Evolutionary conservation across 2,113 vertebrate genomes (phyloP).

Genomic region (Myotis davidii): DNA sequence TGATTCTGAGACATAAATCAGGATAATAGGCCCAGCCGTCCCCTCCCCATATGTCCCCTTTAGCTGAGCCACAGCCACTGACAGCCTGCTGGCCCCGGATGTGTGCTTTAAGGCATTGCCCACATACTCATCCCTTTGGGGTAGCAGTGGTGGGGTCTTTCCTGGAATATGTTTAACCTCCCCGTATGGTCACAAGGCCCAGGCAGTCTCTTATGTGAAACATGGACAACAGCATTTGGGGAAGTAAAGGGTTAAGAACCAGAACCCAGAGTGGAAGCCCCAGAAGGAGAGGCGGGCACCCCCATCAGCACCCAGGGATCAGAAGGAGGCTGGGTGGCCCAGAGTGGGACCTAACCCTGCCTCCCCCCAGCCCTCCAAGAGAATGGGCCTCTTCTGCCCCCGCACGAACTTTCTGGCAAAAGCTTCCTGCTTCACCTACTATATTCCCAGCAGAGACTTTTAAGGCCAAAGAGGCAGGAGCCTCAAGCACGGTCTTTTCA

Average conservation of each 20-base stretch:
- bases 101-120: neutral
- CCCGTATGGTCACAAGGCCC: neutral
- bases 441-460: slow-evolving; percentile 76
- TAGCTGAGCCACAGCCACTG: slow-evolving; percentile 26
- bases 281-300: neutral
- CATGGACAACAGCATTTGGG: neutral
- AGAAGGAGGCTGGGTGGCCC: neutral
- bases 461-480: slow-evolving; percentile 65
- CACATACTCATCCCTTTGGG: neutral
- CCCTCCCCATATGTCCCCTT: neutral
- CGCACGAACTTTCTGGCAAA: slow-evolving; percentile 33
- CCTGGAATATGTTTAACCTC: neutral
- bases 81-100: neutral
- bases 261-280: neutral
- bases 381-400: neutral
- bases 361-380: neutral
- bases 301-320: neutral
- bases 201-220: neutral
- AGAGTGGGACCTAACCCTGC: neutral
- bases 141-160: neutral
- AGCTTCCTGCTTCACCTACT: slow-evolving; percentile 61
- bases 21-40: slow-evolving; percentile 63
- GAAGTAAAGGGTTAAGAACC: neutral
- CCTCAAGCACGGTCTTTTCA: slow-evolving; percentile 61
- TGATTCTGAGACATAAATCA: slow-evolving; percentile 81